Evolutionary conservation across 2,888 invertebrate species (phyloP), one percentile per base, ranked within the genome.

Genomic region (Mechanitis messenoides): DNA sequence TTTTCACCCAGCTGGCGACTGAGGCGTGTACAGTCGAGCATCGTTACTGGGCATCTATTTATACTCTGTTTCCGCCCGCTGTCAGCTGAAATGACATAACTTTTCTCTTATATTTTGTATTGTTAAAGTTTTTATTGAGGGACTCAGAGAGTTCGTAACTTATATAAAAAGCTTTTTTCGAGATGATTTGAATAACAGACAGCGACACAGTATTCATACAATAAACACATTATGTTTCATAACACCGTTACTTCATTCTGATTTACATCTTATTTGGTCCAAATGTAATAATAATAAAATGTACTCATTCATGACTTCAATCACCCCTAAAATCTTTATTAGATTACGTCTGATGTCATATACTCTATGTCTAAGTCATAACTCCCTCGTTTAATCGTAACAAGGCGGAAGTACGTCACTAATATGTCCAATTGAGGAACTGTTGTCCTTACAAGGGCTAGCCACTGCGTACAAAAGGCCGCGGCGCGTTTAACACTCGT

Each of bases 391-490:
- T 59, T 59, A 57, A 55, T 63, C 42, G 63, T 62, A 62, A 47
- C 38, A 53, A 46, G 33, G 28, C 62, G 63, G 63, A 62, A 64
- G 61, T 56, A 53, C 57, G 64, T 59, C 62, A 55, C 61, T 61
- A 60, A 60, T 64, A 56, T 61, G 42, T 58, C 64, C 67, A 68
- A 70, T 70, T 69, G 67, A 65, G 61, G 45, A 63, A 56, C 58
- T 59, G 60, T 56, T 58, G 65, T 56, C 68, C 66, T 63, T 67
- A 66, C 64, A 67, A 63, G 66, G 68, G 61, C 61, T 56, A 56
- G 62, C 66, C 62, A 63, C 68, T 69, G 69, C 60, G 67, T 65
- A 69, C 68, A 68, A 67, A 61, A 56, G 62, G 59, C 33, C 58
- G 59, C 58, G n/a, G 35, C 47, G 61, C 42, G 55, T 58, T 60